phyloP scores from a whole-genome alignment of 1,140 invertebrate species.

The Hyles vespertilio region DNA sequence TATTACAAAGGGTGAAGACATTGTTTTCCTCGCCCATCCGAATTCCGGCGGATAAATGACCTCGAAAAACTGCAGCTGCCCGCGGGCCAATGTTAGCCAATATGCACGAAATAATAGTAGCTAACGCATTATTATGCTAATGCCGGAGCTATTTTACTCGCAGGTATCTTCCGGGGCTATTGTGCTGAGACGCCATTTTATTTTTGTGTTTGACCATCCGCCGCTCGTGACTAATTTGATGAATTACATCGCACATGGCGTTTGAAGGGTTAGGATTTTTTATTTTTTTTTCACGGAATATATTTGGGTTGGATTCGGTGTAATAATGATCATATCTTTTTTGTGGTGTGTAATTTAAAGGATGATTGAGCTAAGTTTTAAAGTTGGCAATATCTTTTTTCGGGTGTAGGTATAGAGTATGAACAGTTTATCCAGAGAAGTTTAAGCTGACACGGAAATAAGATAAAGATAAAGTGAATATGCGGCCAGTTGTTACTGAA shows the following conservation, averaged over 20 bases:
- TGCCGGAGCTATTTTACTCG: constrained; percentile 51
- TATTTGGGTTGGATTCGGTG: neutral
- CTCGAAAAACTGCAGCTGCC: constrained; percentile 62
- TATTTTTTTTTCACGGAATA: neutral
- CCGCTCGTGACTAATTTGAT: constrained; percentile 62
- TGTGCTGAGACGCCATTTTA: constrained; percentile 26
- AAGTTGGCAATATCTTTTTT: no score
- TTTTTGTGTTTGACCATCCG: constrained; percentile 46
- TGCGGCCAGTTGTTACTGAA: no score
- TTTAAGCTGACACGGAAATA: no score
- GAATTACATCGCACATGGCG: constrained; percentile 45
- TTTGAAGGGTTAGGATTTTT: constrained; percentile 5
- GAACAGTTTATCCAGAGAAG: no score
- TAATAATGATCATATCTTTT: neutral
- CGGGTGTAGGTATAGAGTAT: no score
- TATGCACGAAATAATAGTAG: constrained; percentile 62
- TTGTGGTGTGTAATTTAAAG: neutral
- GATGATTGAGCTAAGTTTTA: no score
- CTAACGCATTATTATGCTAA: constrained; percentile 67
- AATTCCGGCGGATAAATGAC: constrained; percentile 57
- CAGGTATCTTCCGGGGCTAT: constrained; percentile 55
- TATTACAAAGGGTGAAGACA: constrained; percentile 4
- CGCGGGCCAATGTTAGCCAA: constrained; percentile 49
- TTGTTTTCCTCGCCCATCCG: constrained; percentile 20
- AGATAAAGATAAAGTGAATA: no score